Conservation (phyloP, 1,140 invertebrate species). For the Pseudomyrmex flavicornis region DNA sequence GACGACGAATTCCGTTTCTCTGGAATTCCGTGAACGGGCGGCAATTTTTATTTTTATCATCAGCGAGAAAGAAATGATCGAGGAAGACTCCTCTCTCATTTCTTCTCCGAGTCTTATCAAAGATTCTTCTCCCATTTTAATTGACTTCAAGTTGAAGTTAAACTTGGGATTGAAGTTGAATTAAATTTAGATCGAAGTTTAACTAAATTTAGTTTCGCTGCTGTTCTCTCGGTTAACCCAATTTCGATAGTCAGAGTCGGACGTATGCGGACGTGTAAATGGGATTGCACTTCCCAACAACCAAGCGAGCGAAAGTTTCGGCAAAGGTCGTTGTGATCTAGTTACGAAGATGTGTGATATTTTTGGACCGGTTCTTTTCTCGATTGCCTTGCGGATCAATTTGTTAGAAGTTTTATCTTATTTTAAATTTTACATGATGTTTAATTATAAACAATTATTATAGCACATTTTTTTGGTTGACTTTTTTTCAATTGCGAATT, state of each 20-base stretch:
- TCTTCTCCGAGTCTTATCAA: too few relatives aligned
- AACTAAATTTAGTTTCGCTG: background rate
- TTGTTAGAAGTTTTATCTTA: background rate
- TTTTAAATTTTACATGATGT: too few relatives aligned
- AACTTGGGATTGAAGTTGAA: too few relatives aligned
- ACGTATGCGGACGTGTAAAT: slow-evolving; percentile 16
- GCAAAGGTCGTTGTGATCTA: slow-evolving; percentile 72
- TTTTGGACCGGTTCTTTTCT: slow-evolving; percentile 73
- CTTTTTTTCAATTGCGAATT: background rate
- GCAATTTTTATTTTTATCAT: background rate
- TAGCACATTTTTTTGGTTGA: background rate
- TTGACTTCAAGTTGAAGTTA: too few relatives aligned
- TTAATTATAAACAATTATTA: background rate
- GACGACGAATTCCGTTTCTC: background rate
- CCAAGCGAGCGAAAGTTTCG: slow-evolving; percentile 59
- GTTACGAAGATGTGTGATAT: slow-evolving; percentile 70
- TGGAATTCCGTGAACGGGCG: background rate
- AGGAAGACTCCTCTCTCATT: too few relatives aligned
- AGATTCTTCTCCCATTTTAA: too few relatives aligned
- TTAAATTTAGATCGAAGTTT: background rate
- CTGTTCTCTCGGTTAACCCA: slow-evolving; percentile 8
- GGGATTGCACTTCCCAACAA: slow-evolving; percentile 19
- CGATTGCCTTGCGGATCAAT: background rate
- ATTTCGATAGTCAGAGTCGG: background rate
- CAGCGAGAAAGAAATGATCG: background rate